Evolutionary conservation across 2,888 invertebrate species (phyloP).

Genomic region (Philonicus albiceps): DNA sequence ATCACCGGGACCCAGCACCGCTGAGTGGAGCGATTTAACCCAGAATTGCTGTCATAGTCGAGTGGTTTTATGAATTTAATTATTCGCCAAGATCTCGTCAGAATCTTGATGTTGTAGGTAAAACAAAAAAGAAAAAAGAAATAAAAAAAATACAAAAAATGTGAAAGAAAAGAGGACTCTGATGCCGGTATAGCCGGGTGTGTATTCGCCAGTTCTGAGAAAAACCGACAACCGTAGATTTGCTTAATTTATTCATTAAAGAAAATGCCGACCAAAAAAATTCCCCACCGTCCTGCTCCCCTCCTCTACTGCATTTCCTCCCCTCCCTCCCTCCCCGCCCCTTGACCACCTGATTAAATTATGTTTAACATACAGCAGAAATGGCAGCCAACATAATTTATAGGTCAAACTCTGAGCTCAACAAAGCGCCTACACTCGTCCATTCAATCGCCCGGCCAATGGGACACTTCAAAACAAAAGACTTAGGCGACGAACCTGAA

Average conservation of each 20-base stretch:
- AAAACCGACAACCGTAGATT: conserved; percentile 17
- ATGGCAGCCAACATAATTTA: neutral
- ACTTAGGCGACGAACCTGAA: conserved; percentile 39
- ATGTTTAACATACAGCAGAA: neutral
- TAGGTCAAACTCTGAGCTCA: conserved; percentile 27
- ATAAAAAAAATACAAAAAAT: no score
- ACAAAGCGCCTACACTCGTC: conserved; percentile 23
- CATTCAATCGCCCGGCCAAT: neutral
- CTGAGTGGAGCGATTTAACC: conserved; percentile 21
- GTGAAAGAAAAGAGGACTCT: neutral
- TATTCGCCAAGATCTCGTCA: conserved; percentile 29
- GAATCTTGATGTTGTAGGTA: neutral
- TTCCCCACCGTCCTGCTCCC: neutral
- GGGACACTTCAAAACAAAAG: conserved; percentile 25
- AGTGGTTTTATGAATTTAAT: conserved; percentile 40
- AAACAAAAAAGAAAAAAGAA: neutral
- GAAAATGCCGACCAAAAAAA: neutral
- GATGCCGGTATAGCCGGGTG: neutral
- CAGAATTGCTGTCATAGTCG: conserved; percentile 31
- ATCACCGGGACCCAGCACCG: neutral
- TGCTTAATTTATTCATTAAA: conserved; percentile 28
- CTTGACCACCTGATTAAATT: neutral
- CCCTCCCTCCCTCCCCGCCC: no score
- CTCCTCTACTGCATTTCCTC: neutral
- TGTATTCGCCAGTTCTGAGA: neutral